Conservation (phyloP, 2,113 vertebrate genomes). For the Buteo buteo region DNA sequence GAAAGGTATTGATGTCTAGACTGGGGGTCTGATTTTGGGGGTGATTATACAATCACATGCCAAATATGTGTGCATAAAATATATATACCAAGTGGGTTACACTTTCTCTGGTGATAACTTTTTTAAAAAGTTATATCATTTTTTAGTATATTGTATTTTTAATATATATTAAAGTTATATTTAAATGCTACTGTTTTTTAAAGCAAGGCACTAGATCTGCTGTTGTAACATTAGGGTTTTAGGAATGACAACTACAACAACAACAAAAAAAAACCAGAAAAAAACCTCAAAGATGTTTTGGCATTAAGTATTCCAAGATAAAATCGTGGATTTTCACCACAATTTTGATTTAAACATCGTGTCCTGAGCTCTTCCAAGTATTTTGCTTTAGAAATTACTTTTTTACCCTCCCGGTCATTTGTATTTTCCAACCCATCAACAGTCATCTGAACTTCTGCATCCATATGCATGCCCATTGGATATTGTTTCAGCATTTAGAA, state of each 20-base stretch:
- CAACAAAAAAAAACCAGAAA: not conserved
- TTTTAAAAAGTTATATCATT: rapidly evolving
- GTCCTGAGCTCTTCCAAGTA: not conserved
- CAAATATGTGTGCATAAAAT: not conserved
- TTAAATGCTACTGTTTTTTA: not conserved
- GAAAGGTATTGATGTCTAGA: not conserved
- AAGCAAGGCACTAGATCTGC: rapidly evolving
- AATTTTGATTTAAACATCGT: not conserved
- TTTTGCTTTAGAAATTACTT: not conserved
- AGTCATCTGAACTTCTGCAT: not conserved
- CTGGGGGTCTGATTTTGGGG: rapidly evolving
- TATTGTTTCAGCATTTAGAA: not conserved
- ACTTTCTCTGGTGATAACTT: not conserved
- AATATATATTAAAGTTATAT: not conserved
- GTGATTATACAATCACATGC: not conserved
- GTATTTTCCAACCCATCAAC: not conserved
- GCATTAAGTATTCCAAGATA: not conserved
- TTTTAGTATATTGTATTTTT: not conserved
- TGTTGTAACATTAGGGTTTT: not conserved
- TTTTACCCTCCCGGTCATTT: not conserved
- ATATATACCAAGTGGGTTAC: not conserved
- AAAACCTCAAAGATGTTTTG: not conserved
- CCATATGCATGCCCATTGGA: not conserved
- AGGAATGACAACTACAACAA: not conserved
- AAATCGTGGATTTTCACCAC: not conserved